phyloP scores from a whole-genome alignment of 2,888 invertebrate genomes.

The Nomada flava region DNA sequence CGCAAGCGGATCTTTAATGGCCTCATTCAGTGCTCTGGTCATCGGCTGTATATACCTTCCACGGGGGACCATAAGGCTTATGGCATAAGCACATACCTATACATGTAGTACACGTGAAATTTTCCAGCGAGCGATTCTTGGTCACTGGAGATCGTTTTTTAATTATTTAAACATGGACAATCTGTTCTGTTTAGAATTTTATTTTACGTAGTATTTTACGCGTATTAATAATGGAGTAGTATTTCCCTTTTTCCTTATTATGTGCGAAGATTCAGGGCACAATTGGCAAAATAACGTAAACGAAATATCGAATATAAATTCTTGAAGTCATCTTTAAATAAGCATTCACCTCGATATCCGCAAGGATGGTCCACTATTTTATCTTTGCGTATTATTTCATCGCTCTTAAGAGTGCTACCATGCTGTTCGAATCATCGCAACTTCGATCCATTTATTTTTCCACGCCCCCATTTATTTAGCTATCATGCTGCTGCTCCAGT shows the following conservation, averaged over 20 bases:
- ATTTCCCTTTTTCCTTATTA: too few relatives aligned
- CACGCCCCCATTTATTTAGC: constrained; percentile 31
- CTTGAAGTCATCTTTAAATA: neutral
- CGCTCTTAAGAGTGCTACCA: neutral
- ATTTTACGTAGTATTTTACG: too few relatives aligned
- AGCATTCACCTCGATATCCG: neutral
- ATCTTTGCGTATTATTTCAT: constrained; percentile 33
- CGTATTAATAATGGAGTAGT: too few relatives aligned
- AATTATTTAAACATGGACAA: too few relatives aligned
- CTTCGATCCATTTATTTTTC: constrained; percentile 39
- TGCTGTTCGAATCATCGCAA: constrained; percentile 27
- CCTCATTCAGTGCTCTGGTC: constrained; percentile 60
- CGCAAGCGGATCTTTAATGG: constrained; percentile 65
- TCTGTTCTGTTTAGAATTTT: too few relatives aligned
- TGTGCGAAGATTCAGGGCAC: too few relatives aligned
- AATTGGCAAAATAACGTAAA: too few relatives aligned
- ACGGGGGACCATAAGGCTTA: constrained; percentile 6
- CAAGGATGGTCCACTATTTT: neutral
- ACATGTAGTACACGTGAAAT: neutral
- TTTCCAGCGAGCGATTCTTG: neutral
- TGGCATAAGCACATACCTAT: constrained; percentile 19
- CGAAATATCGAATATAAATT: neutral
- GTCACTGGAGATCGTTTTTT: too few relatives aligned
- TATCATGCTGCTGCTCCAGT: constrained; percentile 4
- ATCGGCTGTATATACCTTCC: constrained; percentile 36